Evolutionary conservation across 2,797 vertebrate genomes (phyloP).

Genomic region (Alauda arvensis): DNA sequence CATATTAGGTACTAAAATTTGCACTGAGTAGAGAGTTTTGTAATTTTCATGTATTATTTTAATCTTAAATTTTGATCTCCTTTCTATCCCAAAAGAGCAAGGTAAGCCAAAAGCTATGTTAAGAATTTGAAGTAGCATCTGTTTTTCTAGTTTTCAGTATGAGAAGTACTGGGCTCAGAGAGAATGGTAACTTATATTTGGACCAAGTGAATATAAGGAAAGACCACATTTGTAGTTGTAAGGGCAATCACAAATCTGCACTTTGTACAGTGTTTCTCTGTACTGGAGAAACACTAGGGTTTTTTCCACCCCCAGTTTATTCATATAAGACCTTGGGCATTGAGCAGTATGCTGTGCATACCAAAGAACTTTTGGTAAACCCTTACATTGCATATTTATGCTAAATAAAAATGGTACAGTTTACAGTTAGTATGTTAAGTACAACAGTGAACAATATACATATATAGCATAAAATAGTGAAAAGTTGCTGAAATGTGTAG

Average conservation of each 20-base stretch:
- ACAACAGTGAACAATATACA: not conserved
- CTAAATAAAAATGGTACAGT: not conserved
- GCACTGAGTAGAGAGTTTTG: not conserved
- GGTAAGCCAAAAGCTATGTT: not conserved
- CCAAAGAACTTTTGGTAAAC: not conserved
- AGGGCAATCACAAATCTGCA: not conserved
- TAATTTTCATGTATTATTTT: not conserved
- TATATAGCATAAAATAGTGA: not conserved
- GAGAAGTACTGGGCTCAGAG: not conserved
- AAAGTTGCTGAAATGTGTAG: constrained; percentile 22
- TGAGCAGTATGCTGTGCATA: not conserved
- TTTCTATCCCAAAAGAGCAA: not conserved
- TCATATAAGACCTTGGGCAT: not conserved
- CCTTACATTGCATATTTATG: not conserved
- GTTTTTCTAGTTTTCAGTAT: not conserved
- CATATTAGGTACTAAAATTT: not conserved
- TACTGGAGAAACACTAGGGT: not conserved
- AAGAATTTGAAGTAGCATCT: not conserved
- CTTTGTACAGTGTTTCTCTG: not conserved
- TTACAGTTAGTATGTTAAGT: not conserved
- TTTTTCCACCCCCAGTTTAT: not conserved
- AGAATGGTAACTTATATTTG: not conserved
- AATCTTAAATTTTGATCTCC: not conserved
- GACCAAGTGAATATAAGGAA: not conserved
- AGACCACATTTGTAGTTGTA: not conserved